Percentiles rank a stretch among this genome's conserved stretches.
Conservation (phyloP, 1,140 invertebrate species). For the Drosophila sechellia region DNA sequence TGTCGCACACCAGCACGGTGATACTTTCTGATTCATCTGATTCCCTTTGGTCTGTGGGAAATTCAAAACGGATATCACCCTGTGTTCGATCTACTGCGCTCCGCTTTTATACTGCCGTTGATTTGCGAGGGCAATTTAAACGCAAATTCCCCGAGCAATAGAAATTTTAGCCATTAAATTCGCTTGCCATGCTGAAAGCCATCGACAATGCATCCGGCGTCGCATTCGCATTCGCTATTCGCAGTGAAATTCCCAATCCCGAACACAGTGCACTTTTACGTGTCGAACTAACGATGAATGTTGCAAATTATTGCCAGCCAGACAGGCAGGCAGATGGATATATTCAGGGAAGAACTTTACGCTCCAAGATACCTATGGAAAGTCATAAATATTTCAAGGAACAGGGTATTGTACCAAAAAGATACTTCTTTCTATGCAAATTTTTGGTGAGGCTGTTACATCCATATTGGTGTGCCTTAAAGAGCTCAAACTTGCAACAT, state of each 20-base stretch:
- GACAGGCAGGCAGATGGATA: slow-evolving; percentile 4
- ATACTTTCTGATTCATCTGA: slow-evolving; percentile 15
- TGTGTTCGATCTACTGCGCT: slow-evolving; percentile 3
- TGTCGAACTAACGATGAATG: slow-evolving; percentile 45
- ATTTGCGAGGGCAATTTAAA: slow-evolving; percentile 54
- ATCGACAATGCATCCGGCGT: slow-evolving; percentile 48
- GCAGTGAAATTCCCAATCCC: slow-evolving; percentile 13
- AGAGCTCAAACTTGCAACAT: no score
- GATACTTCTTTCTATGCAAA: no score
- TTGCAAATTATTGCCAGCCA: slow-evolving; percentile 13
- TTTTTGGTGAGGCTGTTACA: no score
- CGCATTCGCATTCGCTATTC: slow-evolving; percentile 10
- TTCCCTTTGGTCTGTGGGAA: slow-evolving; percentile 8
- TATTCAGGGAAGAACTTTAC: not conserved
- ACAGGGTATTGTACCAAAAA: no score
- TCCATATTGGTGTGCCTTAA: no score
- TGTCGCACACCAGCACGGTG: slow-evolving; percentile 27
- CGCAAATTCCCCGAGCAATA: slow-evolving; percentile 62
- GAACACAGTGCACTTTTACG: slow-evolving; percentile 30
- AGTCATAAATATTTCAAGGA: not conserved
- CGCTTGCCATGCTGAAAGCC: slow-evolving; percentile 51
- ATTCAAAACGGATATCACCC: slow-evolving; percentile 8
- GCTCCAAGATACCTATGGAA: not conserved
- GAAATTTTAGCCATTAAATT: slow-evolving; percentile 64
- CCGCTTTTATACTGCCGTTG: slow-evolving; percentile 19